These are phyloP conservation scores for Cheilosia vernalis DNA, from an alignment of 2,888 invertebrate genomes.

Conservation along the genomic window DNA sequence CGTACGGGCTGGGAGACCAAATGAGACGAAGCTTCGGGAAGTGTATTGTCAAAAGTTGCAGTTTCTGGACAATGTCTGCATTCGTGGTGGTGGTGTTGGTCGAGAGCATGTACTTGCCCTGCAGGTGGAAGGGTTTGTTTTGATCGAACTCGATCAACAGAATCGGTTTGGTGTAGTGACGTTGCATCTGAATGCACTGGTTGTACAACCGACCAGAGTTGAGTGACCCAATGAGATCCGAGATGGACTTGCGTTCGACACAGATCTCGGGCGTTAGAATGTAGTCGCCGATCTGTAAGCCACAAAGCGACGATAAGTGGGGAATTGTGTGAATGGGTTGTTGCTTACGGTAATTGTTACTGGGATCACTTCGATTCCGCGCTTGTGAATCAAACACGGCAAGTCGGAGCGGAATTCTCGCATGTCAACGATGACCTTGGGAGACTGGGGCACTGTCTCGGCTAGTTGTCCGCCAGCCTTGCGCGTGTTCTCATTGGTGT, in stretches of 20 bases:
- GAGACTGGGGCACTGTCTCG: slow-evolving; percentile 76
- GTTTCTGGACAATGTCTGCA: slow-evolving; percentile 92
- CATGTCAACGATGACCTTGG: slow-evolving; percentile 95
- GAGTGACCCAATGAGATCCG: slow-evolving; percentile 97
- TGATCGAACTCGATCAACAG: slow-evolving; percentile 98
- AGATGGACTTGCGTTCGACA: slow-evolving; percentile 97
- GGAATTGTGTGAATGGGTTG: neutral
- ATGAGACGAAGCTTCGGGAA: slow-evolving; percentile 96
- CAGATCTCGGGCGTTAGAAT: slow-evolving; percentile 98
- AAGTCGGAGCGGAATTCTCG: slow-evolving; percentile 98
- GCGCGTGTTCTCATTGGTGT: slow-evolving; percentile 84
- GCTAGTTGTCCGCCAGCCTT: slow-evolving; percentile 88
- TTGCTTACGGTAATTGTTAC: slow-evolving; percentile 88
- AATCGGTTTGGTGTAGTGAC: slow-evolving; percentile 94
- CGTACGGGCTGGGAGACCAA: slow-evolving; percentile 98
- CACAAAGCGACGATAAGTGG: slow-evolving; percentile 40
- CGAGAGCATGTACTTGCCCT: slow-evolving; percentile 92
- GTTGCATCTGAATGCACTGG: slow-evolving; percentile 96
- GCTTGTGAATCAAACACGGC: slow-evolving; percentile 95
- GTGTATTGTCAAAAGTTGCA: slow-evolving; percentile 96
- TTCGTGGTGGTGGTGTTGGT: slow-evolving; percentile 87
- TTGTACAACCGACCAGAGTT: slow-evolving; percentile 97
- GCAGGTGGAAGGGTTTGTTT: slow-evolving; percentile 94
- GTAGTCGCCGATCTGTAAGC: slow-evolving; percentile 95
- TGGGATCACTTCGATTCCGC: slow-evolving; percentile 96